Evolutionary conservation across 2,113 vertebrate genomes (phyloP), one percentile per base, ranked within the genome.

Genomic region (Brachionichthys hirsutus): DNA sequence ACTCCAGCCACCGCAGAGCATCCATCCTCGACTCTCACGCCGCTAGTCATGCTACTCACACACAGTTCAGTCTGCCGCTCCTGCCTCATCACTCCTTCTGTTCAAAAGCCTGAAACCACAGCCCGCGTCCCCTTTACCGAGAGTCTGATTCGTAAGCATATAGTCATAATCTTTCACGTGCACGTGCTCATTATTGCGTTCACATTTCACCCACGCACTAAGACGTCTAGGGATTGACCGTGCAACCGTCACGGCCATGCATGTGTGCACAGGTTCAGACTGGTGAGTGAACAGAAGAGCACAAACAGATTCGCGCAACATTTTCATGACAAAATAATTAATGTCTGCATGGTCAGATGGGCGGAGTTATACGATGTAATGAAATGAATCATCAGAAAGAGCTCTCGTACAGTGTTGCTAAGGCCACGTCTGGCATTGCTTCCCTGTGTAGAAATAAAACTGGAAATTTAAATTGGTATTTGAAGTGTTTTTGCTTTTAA

Each of bases 1-100:
- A 85, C 83, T 87, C 88, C 84, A 67, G 70, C 67, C 56, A 82
- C 85, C 76, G 16, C 76, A 73, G 58, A 72, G 53, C 61, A 73
- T 75, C 63, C 67, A 84, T 66, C 67, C 61, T 61, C 41, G 22
- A 67, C 75, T 77, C 74, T 80, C 70, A 80, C 62, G 62, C 34
- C n/a, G 68, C 49, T 8, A 73, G 76, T 81, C 80, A 83, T 76
- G 68, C 70, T 59, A 47, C 70, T 75, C 78, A 76, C 81, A 75
- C 81, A 83, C 67, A 44, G 22, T 43, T 60, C 57, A 42, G 78
- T 68, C 70, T 62, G 78, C 54, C 57, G 70, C 70, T 44, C 17
- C 58, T 69, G 73, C 14, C 66, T 81, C 77, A 80, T 87, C 84
- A 78, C 68, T 69, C 44, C 60, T 60, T 64, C 46, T 65, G 67